A percentile compares a stretch with the other conserved stretches of the same genome.
Conservation (phyloP, 2,113 vertebrate species). For the Australoheros scitulus region DNA sequence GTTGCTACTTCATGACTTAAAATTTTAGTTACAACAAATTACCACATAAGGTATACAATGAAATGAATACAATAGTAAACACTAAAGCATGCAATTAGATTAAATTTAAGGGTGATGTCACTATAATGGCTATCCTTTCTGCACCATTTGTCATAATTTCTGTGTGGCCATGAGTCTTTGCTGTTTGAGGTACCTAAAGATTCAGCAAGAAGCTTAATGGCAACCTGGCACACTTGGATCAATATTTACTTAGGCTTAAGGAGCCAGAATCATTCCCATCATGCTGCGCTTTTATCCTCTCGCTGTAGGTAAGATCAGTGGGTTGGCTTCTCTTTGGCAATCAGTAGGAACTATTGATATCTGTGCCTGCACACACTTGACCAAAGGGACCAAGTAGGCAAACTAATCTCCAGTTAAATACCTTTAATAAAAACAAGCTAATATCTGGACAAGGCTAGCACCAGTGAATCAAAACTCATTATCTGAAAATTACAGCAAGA, state of each 20-base stretch:
- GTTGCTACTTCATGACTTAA: background rate
- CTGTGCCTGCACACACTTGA: conserved; percentile 50
- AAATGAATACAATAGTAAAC: background rate
- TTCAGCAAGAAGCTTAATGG: conserved; percentile 65
- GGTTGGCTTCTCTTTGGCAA: conserved; percentile 48
- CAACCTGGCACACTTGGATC: conserved; percentile 64
- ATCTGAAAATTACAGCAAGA: background rate
- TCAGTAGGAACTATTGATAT: conserved; percentile 64
- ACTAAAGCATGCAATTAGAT: background rate
- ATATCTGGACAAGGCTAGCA: background rate
- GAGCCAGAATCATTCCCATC: conserved; percentile 60
- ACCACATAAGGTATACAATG: too few relatives aligned
- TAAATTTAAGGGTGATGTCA: background rate
- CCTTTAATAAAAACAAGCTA: background rate
- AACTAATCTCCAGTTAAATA: conserved; percentile 38
- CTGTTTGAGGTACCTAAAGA: conserved; percentile 42
- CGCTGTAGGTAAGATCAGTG: conserved; percentile 38
- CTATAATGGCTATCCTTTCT: background rate
- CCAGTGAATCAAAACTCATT: background rate
- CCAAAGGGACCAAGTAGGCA: conserved; percentile 45
- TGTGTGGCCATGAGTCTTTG: conserved; percentile 16
- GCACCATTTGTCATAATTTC: conserved; percentile 9
- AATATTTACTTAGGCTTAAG: conserved; percentile 77
- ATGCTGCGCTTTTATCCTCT: conserved; percentile 65
- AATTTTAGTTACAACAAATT: background rate